Evolutionary conservation across 1,140 invertebrate genomes (phyloP), one percentile per base, ranked within the genome.

Genomic region (Ceratitis capitata): DNA sequence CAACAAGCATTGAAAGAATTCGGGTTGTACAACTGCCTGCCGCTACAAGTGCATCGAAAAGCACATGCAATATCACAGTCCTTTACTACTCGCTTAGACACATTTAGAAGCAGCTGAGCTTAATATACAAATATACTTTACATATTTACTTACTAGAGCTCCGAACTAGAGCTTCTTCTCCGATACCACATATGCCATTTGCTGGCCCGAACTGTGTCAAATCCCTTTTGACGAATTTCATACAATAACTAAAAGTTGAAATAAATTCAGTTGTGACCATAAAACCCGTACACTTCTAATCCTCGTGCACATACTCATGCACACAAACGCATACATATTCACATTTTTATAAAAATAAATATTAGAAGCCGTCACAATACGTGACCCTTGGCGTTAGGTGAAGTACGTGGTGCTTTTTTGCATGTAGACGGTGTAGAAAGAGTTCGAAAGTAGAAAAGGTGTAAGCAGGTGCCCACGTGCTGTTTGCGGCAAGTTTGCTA

Each of bases 161-260:
- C 51, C 7, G 51, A 19, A 19, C 2, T 19, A 53, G 7, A 19
- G 26, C 12, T 61, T 29, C 58, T 14, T 10, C 16, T 16, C 0
- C 61, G 3, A 6, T 16, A 3, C 26, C 16, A 19, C 32, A 1
- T 12, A 19, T n/a, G 14, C 32, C 61, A 3, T 19, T 16, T 32
- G 6, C n/a, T 23, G 39, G 39, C 16, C 4, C 16, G 45, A 78
- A 78, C 32, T 78, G 23, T 78, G 69, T 78, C 39, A 47, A 78
- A 78, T 42, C 69, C 39, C 45, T 78, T 78, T 78, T 78, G 69
- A 78, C 69, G 45, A 78, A 78, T 78, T 78, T 47, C 69, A 78
- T 78, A 78, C 26, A 78, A 78, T 78, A 78, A 78, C 35, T 78
- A 78, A 78, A 78, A 45, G 39, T 78, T 78, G 69, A 78, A 78